Evolutionary conservation across 53 echinoderm and acorn worm species (phyloP).

Genomic region (Hippasteria phrygiana): DNA sequence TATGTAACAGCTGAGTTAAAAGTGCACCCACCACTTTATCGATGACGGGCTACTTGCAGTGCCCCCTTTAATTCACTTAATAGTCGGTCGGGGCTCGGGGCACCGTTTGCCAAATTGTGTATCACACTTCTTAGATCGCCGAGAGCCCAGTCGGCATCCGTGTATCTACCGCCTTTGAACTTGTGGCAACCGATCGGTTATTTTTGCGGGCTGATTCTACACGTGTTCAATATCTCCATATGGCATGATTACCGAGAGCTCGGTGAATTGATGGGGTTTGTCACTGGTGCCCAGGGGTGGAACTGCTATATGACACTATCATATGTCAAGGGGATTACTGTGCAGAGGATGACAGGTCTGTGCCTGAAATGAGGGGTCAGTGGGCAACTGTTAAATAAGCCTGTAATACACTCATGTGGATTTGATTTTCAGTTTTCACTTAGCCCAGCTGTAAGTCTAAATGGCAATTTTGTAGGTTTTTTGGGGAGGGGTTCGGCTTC

Average conservation of each 20-base stretch:
- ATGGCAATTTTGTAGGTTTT: too few species aligned
- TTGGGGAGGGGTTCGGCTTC: too few species aligned
- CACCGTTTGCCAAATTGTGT: not conserved
- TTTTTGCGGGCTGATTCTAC: not conserved
- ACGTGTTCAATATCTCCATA: not conserved
- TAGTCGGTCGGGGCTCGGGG: not conserved
- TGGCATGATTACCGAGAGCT: not conserved
- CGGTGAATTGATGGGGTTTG: not conserved
- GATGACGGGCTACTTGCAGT: not conserved
- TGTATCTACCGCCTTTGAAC: not conserved
- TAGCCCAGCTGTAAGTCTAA: too few species aligned
- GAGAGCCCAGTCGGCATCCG: not conserved
- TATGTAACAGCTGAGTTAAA: not conserved
- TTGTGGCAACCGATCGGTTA: not conserved
- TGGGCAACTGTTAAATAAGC: too few species aligned
- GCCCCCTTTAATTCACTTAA: conserved; percentile 8
- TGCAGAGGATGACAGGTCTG: not conserved
- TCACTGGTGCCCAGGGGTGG: not conserved
- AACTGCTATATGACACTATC: not conserved
- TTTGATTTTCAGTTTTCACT: too few species aligned
- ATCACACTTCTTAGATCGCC: not conserved
- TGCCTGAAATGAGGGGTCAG: too few species aligned
- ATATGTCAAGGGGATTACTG: conserved; percentile 3
- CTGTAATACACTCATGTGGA: too few species aligned
- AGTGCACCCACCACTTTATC: not conserved